Conservation (phyloP, 1,140 invertebrate species). For the Drosophila kanapiae region DNA sequence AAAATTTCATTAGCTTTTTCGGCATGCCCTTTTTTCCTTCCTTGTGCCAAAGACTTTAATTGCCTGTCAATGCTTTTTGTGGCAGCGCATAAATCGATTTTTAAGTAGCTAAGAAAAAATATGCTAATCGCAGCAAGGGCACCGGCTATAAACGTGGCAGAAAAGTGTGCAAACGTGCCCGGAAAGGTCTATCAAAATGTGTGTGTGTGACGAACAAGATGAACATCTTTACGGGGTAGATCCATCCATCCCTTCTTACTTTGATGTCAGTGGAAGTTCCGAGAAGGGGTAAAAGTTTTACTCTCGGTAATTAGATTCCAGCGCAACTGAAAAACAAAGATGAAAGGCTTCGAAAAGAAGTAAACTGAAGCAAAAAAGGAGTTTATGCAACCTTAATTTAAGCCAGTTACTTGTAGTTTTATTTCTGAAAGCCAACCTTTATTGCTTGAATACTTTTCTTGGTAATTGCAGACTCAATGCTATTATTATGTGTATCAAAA, state of each 20-base stretch:
- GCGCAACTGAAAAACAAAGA: slow-evolving; percentile 11
- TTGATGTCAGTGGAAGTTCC: slow-evolving; percentile 23
- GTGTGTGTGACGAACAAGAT: not conserved
- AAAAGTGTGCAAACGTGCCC: slow-evolving; percentile 54
- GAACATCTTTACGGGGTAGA: slow-evolving; percentile 1
- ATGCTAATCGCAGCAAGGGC: slow-evolving; percentile 48
- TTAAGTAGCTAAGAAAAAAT: slow-evolving; percentile 50
- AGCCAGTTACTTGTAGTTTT: not conserved
- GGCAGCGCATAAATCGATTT: slow-evolving; percentile 65
- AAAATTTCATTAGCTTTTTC: slow-evolving; percentile 66
- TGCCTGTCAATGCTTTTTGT: slow-evolving; percentile 65
- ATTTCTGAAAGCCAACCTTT: not conserved
- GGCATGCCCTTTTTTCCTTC: slow-evolving; percentile 1
- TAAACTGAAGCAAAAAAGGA: not conserved
- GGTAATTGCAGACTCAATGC: not conserved
- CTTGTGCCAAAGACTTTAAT: slow-evolving; percentile 47
- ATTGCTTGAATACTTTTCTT: not conserved
- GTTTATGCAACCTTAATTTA: not conserved
- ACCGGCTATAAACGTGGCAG: slow-evolving; percentile 39
- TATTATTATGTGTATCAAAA: too few relatives aligned
- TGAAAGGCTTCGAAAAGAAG: slow-evolving; percentile 18
- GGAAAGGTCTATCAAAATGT: slow-evolving; percentile 35
- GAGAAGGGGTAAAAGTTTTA: slow-evolving; percentile 14
- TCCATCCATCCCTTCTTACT: slow-evolving; percentile 15
- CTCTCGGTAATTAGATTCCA: slow-evolving; percentile 9